Conservation (phyloP, 1,140 invertebrate species). For the Drosophila bocqueti region DNA sequence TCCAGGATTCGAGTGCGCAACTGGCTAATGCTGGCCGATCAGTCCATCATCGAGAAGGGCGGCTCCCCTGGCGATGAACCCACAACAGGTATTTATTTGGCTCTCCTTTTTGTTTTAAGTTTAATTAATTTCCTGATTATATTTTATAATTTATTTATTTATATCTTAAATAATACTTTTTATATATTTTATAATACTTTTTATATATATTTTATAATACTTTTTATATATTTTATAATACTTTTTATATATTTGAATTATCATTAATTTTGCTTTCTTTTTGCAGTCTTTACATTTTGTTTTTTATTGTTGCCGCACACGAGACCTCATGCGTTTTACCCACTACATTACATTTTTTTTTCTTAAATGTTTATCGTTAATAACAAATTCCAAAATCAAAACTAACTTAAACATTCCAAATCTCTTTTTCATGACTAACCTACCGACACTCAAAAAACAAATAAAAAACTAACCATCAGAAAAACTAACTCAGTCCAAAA, state of each 20-base stretch:
- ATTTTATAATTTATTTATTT: too few species aligned
- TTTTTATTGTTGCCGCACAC: conserved; percentile 40
- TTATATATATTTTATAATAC: too few species aligned
- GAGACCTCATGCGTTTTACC: conserved; percentile 25
- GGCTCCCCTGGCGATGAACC: conserved; percentile 32
- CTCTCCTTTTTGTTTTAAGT: neutral
- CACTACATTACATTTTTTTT: conserved; percentile 3
- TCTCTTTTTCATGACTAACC: conserved; percentile 66
- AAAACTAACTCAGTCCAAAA: conserved; percentile 76
- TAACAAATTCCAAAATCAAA: conserved; percentile 18
- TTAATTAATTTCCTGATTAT: conserved; percentile 1
- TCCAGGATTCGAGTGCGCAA: conserved; percentile 81
- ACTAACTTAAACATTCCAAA: conserved; percentile 57
- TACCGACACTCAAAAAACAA: conserved; percentile 9
- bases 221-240: too few species aligned
- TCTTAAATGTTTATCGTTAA: neutral
- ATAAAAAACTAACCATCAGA: conserved; percentile 56
- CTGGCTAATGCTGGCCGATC: conserved; percentile 83
- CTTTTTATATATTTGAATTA: conserved; percentile 11
- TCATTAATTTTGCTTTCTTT: conserved; percentile 68
- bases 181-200: too few species aligned
- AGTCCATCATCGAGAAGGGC: conserved; percentile 73
- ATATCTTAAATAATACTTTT: too few species aligned
- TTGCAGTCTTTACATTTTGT: conserved; percentile 70
- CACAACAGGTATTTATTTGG: conserved; percentile 62